Evolutionary conservation across 1,140 invertebrate genomes (phyloP).

Genomic region (Maconellicoccus hirsutus): DNA sequence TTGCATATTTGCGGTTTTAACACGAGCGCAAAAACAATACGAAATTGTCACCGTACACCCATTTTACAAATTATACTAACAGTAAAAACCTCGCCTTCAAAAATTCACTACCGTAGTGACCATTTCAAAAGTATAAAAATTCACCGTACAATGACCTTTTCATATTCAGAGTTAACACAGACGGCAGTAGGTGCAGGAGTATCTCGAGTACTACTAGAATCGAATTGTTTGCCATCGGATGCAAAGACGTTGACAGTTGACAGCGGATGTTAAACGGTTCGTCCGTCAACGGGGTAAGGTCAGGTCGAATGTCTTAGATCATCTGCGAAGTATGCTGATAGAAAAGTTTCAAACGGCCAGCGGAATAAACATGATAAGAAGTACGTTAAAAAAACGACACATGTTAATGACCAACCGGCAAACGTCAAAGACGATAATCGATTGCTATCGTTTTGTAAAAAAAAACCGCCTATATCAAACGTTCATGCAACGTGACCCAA

Average conservation of each 20-base stretch:
- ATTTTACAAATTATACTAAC: neutral
- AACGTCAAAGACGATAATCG: slow-evolving; percentile 1
- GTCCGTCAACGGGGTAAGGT: slow-evolving; percentile 6
- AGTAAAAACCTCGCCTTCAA: neutral
- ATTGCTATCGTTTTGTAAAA: neutral
- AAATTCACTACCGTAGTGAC: neutral
- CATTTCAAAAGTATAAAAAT: neutral
- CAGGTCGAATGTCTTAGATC: slow-evolving; percentile 1
- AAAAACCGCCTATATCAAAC: neutral
- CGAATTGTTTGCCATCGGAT: slow-evolving; percentile 3
- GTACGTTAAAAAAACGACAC: neutral
- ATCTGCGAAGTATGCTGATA: neutral
- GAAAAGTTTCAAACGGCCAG: neutral
- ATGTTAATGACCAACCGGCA: slow-evolving; percentile 3
- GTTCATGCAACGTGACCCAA: neutral
- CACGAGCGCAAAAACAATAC: neutral
- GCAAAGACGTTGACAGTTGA: slow-evolving; percentile 2
- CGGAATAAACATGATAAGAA: neutral
- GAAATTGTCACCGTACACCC: neutral
- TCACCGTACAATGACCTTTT: neutral
- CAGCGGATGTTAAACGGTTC: slow-evolving; percentile 2
- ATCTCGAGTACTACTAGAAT: neutral
- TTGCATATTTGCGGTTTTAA: neutral
- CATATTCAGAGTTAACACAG: neutral
- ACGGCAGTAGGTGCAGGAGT: neutral